Conservation (phyloP, 2,888 invertebrate genomes). For the Cheilosia pagana region DNA sequence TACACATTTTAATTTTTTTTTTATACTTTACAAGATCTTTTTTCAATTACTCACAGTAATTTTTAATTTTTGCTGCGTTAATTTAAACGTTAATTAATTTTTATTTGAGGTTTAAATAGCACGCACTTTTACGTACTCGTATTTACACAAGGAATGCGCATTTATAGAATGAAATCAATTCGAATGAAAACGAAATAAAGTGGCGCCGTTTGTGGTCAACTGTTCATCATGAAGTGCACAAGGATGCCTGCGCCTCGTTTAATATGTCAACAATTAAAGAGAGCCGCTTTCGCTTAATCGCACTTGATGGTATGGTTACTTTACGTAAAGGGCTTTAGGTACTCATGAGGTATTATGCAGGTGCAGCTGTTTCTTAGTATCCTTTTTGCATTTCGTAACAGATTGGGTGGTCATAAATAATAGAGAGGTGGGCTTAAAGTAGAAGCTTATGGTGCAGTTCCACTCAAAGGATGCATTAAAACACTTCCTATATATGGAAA, state of each 20-base stretch:
- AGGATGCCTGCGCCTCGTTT: constrained; percentile 44
- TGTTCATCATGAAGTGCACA: constrained; percentile 55
- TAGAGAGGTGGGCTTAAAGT: too few relatives aligned
- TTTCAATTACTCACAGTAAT: constrained; percentile 51
- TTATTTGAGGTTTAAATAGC: constrained; percentile 64
- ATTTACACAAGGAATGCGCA: constrained; percentile 49
- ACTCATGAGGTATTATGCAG: constrained; percentile 25
- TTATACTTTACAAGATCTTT: constrained; percentile 24
- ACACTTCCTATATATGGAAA: too few relatives aligned
- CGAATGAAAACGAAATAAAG: constrained; percentile 69
- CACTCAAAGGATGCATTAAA: too few relatives aligned
- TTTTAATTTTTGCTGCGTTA: constrained; percentile 59
- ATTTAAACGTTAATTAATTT: constrained; percentile 72
- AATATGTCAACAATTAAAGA: constrained; percentile 67
- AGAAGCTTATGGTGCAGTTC: too few relatives aligned
- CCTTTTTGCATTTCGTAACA: neutral
- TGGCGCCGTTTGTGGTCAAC: constrained; percentile 54
- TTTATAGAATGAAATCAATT: constrained; percentile 63
- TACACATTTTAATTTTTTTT: too few relatives aligned
- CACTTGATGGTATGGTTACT: constrained; percentile 5
- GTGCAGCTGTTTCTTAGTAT: constrained; percentile 2
- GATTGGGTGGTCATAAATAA: neutral
- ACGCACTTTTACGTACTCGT: constrained; percentile 30
- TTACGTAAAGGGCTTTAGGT: neutral
- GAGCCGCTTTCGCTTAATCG: constrained; percentile 17